Conservation (phyloP, 2,113 vertebrate species). For the Odontesthes bonariensis region DNA sequence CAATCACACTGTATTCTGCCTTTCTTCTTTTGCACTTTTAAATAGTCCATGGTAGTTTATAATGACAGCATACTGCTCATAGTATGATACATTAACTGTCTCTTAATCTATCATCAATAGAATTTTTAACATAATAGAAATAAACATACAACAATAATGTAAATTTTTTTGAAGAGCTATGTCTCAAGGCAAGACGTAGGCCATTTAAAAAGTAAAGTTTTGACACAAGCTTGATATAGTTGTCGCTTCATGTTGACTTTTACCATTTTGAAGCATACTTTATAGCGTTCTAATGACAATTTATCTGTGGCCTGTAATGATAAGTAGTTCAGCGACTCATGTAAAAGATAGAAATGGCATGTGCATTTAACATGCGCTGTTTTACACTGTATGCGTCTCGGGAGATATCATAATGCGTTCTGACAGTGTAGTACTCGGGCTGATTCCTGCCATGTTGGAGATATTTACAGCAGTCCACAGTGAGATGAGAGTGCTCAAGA, state of each 20-base stretch:
- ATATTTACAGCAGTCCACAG: conserved; percentile 53
- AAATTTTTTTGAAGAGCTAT: too few species aligned
- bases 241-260: background rate
- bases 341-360: background rate
- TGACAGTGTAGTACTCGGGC: conserved; percentile 4
- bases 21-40: too few species aligned
- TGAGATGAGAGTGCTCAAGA: conserved; percentile 31
- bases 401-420: background rate
- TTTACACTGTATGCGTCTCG: conserved; percentile 23
- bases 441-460: conserved; percentile 35
- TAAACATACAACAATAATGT: too few species aligned
- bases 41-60: too few species aligned
- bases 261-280: background rate
- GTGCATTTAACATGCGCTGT: background rate
- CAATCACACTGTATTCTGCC: too few species aligned
- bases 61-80: too few species aligned
- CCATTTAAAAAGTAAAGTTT: background rate
- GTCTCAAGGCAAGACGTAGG: background rate
- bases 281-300: background rate
- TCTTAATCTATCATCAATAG: too few species aligned
- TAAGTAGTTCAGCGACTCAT: background rate
- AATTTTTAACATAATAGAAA: too few species aligned
- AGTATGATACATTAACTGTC: too few species aligned
- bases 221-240: background rate
- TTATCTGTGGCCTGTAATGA: background rate